phyloP scores from a whole-genome alignment of 2,888 invertebrate genomes.

The Alviniconcha strummeri region DNA sequence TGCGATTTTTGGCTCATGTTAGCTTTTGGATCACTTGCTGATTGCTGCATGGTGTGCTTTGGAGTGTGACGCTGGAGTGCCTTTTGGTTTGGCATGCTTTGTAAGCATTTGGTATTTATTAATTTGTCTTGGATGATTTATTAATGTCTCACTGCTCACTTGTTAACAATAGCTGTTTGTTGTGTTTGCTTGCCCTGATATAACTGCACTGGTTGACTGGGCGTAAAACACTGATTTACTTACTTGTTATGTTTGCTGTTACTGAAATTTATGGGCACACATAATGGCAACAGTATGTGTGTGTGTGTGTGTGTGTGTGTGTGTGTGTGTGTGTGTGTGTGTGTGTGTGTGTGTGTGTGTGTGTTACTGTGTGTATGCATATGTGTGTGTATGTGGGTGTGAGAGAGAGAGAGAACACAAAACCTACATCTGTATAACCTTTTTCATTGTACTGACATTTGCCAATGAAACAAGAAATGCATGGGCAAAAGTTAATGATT shows the following conservation, averaged over 20 bases:
- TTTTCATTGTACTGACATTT: neutral
- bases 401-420: no score
- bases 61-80: no score
- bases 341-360: neutral
- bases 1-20: no score
- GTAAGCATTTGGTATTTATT: no score
- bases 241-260: neutral
- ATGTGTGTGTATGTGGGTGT: neutral
- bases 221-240: neutral
- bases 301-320: neutral
- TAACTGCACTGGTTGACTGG: neutral
- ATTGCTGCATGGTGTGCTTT: no score
- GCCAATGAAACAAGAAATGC: no score
- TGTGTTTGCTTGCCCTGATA: neutral
- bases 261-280: neutral
- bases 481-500: no score
- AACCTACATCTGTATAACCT: neutral
- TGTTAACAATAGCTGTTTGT: no score
- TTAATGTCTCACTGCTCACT: no score
- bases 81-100: no score
- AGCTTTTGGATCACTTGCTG: no score
- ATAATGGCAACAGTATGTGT: neutral
- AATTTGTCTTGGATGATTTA: no score
- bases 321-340: slow-evolving; percentile 6
- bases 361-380: neutral